Evolutionary conservation across 2,888 invertebrate species (phyloP), one percentile per base, ranked within the genome.

Genomic region (Esperia sulphurella): DNA sequence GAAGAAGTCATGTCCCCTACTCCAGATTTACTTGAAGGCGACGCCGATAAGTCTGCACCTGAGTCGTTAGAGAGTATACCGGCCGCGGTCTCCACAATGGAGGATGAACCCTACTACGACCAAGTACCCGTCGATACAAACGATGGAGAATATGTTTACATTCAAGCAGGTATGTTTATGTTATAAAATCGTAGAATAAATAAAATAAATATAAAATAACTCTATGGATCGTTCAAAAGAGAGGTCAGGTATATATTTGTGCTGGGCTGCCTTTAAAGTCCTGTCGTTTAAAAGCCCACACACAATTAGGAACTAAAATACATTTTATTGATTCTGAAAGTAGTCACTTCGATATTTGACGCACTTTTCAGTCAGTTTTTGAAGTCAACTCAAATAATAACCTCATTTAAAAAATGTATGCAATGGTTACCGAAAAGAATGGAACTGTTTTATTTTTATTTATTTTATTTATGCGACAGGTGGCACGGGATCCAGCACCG

Each of bases 81-180:
- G 1, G 79, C 81, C 0, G 68, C 64, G 10, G 76, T 66, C 33
- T 73, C 82, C 0, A 58, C 66, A 6, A 58, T 71, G 3, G 89
- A 90, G 49, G 92, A 93, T 59, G 94, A 94, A 65, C 94, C 94
- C 0, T 94, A 93, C 63, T 94, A 94, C 63, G 94, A 94, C 65
- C 93, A 93, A 70, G 94, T 94, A 43, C 94, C 94, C 0, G 85
- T 92, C 43, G 94, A 94, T 55, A 89, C 91, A 43, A 90, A 90
- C 55, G 92, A 92, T 58, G 94, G 94, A 46, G 94, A 95, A 87
- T 94, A 94, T 71, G 94, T 94, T 57, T 94, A 94, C 65, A 93
- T 95, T 53, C 93, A 94, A 85, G 92, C 94, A 49, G 93, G 93
- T 80, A 82, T 85, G 63, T 74, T 68, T 44, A n/a, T 14, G 6